These are phyloP conservation scores for Trachops cirrhosus DNA, from an alignment of 2,797 vertebrate species.

Conservation along the genomic window DNA sequence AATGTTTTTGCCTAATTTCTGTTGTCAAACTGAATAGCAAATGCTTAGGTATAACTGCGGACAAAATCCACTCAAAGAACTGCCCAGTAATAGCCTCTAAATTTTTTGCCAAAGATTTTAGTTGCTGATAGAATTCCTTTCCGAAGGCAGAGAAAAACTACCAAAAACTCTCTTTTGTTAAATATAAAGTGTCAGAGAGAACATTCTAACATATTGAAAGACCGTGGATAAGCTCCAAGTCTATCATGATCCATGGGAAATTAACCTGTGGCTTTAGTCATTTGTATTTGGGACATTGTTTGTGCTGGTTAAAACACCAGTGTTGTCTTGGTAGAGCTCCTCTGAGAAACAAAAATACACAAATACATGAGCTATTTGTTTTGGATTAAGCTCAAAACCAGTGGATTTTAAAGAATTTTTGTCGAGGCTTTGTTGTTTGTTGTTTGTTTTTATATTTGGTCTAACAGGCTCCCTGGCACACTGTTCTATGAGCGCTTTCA, in stretches of 20 bases:
- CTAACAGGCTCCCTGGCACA: background rate
- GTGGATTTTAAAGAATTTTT: background rate
- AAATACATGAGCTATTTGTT: background rate
- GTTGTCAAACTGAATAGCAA: background rate
- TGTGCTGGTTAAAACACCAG: background rate
- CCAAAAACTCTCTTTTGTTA: background rate
- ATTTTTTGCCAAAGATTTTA: background rate
- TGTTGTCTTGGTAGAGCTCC: background rate
- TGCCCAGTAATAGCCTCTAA: background rate
- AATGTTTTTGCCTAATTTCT: background rate
- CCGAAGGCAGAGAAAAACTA: background rate
- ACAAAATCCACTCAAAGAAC: background rate
- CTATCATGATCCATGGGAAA: background rate
- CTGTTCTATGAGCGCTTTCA: background rate
- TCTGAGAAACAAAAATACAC: background rate
- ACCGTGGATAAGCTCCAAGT: background rate
- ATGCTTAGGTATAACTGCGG: background rate
- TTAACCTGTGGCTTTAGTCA: background rate
- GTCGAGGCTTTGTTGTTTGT: background rate
- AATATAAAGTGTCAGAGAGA: background rate
- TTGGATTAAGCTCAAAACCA: background rate
- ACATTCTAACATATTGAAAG: background rate
- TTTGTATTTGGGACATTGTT: background rate
- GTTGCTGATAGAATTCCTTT: background rate
- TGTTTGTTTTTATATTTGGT: constrained; percentile 22